A percentile compares a stretch with the other conserved stretches of the same genome.
These are phyloP conservation scores for Rhizoglyphus robini DNA, from an alignment of 1,140 invertebrate genomes.

Conservation along the genomic window DNA sequence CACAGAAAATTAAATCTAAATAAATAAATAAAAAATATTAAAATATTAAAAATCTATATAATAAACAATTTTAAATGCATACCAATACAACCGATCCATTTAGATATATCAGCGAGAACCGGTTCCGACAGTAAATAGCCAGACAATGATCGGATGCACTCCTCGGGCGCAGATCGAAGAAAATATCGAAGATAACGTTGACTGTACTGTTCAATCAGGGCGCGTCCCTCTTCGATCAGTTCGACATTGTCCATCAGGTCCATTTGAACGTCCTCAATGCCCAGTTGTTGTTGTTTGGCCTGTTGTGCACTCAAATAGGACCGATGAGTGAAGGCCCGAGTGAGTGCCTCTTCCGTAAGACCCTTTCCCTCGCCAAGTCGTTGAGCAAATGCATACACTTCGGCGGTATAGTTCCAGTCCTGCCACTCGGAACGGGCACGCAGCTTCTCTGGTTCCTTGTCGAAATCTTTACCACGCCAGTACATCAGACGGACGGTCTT, in stretches of 20 bases:
- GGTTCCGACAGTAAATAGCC: slow-evolving; percentile 51
- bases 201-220: slow-evolving; percentile 44
- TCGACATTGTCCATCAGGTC: slow-evolving; percentile 51
- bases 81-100: slow-evolving; percentile 62
- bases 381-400: slow-evolving; percentile 72
- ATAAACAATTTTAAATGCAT: slow-evolving; percentile 62
- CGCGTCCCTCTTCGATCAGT: slow-evolving; percentile 49
- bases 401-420: slow-evolving; percentile 64
- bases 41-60: slow-evolving; percentile 32
- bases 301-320: slow-evolving; percentile 62
- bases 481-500: slow-evolving; percentile 16
- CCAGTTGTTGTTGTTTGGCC: slow-evolving; percentile 49
- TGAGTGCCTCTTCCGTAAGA: slow-evolving; percentile 52
- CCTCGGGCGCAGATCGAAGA: slow-evolving; percentile 55
- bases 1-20: slow-evolving; percentile 30
- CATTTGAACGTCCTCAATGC: slow-evolving; percentile 41
- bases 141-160: slow-evolving; percentile 47
- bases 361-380: slow-evolving; percentile 58
- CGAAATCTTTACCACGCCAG: slow-evolving; percentile 3
- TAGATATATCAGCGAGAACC: slow-evolving; percentile 51
- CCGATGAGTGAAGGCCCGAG: slow-evolving; percentile 59
- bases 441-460: background rate
- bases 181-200: slow-evolving; percentile 44
- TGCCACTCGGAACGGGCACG: slow-evolving; percentile 19
- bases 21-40: slow-evolving; percentile 22